Percentiles rank a stretch among this genome's conserved stretches.
Conservation (phyloP, 2,888 invertebrate genomes). For the Synergus gifuensis region DNA sequence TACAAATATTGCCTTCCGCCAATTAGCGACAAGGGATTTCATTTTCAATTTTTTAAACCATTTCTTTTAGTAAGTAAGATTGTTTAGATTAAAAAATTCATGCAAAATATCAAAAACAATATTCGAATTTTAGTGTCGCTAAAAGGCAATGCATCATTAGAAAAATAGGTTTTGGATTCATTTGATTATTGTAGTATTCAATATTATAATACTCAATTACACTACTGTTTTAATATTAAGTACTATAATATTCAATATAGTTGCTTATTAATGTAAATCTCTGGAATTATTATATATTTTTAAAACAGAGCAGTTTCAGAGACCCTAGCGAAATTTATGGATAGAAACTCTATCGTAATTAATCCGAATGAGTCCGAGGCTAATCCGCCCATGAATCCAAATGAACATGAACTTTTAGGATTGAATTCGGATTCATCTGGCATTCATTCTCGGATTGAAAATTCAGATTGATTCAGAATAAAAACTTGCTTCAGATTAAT, state of each 20-base stretch:
- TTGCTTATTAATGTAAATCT: not conserved
- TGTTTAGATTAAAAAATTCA: not conserved
- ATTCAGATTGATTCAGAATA: too few species aligned
- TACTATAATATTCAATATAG: constrained; percentile 23
- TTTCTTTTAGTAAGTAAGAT: not conserved
- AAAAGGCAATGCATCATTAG: not conserved
- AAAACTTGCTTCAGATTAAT: too few species aligned
- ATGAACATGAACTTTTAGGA: too few species aligned
- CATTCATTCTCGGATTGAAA: too few species aligned
- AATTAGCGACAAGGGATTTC: constrained; percentile 2
- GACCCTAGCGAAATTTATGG: too few species aligned
- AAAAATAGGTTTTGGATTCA: constrained; percentile 16
- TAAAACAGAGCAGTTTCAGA: not conserved
- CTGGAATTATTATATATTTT: not conserved
- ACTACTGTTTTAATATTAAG: constrained; percentile 9
- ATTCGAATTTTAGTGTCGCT: not conserved
- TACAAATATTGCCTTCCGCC: not conserved
- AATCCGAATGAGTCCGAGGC: too few species aligned
- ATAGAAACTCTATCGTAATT: too few species aligned
- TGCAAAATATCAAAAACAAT: not conserved
- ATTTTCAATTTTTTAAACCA: not conserved
- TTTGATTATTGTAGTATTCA: constrained; percentile 31
- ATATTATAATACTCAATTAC: constrained; percentile 25
- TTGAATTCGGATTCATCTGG: too few species aligned
- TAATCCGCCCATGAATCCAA: too few species aligned